Conservation (phyloP, 1,140 invertebrate species). For the Micrasema minimum region DNA sequence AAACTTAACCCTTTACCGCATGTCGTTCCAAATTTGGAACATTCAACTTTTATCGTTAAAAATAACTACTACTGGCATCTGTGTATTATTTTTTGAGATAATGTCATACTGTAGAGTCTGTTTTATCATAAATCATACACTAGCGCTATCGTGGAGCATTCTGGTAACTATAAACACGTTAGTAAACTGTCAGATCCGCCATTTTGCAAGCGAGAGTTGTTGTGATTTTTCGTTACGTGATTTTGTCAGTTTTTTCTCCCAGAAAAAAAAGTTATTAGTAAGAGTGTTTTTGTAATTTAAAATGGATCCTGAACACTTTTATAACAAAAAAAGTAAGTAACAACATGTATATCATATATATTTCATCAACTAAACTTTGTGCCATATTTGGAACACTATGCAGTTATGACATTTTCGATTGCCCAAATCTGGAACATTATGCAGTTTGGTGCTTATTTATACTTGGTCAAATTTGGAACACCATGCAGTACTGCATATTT, state of each 20-base stretch:
- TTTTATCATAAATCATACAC: slow-evolving; percentile 5
- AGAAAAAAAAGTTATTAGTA: background rate
- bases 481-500: no score
- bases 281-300: background rate
- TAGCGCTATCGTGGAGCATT: background rate
- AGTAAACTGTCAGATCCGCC: background rate
- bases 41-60: background rate
- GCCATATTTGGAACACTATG: slow-evolving; percentile 1
- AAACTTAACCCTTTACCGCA: slow-evolving; percentile 3
- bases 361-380: slow-evolving; percentile 4
- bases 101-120: background rate
- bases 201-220: no score
- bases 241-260: no score
- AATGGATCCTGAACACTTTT: slow-evolving; percentile 3
- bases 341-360: slow-evolving; percentile 10
- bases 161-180: slow-evolving; percentile 3
- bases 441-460: no score
- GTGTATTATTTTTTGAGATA: slow-evolving; percentile 1
- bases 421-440: no score
- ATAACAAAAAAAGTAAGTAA: slow-evolving; percentile 12
- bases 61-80: background rate
- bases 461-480: no score
- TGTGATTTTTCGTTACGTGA: no score
- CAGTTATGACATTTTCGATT: slow-evolving; percentile 31
- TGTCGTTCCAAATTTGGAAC: slow-evolving; percentile 5